Percentiles rank a stretch among this genome's conserved stretches.
phyloP scores from a whole-genome alignment of 2,797 vertebrate genomes.

The Typhlichthys eigenmanni region DNA sequence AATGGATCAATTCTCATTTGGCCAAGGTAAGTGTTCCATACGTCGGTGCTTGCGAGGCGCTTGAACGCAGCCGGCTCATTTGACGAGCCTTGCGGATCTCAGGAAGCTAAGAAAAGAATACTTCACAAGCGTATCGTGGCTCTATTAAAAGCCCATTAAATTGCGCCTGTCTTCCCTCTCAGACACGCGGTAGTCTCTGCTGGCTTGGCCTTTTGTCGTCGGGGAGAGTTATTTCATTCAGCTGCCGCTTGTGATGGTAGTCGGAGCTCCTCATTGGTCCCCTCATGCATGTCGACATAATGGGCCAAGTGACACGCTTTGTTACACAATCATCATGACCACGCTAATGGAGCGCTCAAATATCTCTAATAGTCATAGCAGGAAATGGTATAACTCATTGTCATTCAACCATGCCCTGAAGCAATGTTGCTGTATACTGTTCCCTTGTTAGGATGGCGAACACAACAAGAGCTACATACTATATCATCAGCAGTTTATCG shows the following conservation, averaged over 20 bases:
- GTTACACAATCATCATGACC: slow-evolving; percentile 25
- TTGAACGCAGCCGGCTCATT: background rate
- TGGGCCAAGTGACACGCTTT: slow-evolving; percentile 31
- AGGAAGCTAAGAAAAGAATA: background rate
- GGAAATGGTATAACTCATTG: slow-evolving; percentile 21
- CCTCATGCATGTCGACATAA: slow-evolving; percentile 30
- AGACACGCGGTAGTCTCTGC: background rate
- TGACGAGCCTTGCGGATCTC: background rate
- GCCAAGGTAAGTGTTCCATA: slow-evolving; percentile 83
- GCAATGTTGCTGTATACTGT: too few relatives aligned
- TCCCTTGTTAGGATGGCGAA: too few relatives aligned
- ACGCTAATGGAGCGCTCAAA: slow-evolving; percentile 5
- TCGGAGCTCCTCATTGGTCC: slow-evolving; percentile 21
- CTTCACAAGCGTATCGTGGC: slow-evolving; percentile 13
- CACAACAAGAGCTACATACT: too few relatives aligned
- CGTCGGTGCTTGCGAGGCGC: background rate
- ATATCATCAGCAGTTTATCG: too few relatives aligned
- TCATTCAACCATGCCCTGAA: background rate
- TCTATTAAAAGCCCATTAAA: background rate
- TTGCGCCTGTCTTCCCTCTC: slow-evolving; percentile 12
- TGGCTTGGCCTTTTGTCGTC: slow-evolving; percentile 24
- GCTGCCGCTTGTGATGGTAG: slow-evolving; percentile 19
- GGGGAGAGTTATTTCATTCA: slow-evolving; percentile 1
- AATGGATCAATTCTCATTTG: slow-evolving; percentile 98
- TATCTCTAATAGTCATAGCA: slow-evolving; percentile 2